phyloP scores from a whole-genome alignment of 1,140 invertebrate genomes.

The Drosophila obscura region DNA sequence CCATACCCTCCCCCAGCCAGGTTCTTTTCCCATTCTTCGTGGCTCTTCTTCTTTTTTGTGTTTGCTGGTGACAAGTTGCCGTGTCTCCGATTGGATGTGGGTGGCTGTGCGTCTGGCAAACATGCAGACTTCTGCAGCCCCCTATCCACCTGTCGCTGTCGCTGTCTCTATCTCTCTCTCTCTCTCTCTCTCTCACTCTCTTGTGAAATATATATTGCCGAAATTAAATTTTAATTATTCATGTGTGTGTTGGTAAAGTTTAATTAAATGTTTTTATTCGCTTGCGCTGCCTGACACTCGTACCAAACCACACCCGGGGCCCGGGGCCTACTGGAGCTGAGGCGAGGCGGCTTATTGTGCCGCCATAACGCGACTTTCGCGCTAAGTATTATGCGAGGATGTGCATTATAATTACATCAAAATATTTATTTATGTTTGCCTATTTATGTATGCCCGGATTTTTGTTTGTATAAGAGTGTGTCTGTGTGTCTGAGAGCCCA shows the following conservation, averaged over 20 bases:
- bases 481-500: slow-evolving; percentile 39
- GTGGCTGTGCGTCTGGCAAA: not conserved
- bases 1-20: not conserved
- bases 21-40: not conserved
- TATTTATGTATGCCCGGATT: slow-evolving; percentile 27
- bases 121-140: too few species aligned
- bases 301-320: too few species aligned
- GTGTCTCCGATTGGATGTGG: slow-evolving; percentile 28
- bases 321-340: not conserved
- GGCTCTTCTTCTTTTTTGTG: slow-evolving; percentile 9
- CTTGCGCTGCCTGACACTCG: slow-evolving; percentile 4
- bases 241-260: slow-evolving; percentile 75
- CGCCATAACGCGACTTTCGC: slow-evolving; percentile 52
- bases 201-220: slow-evolving; percentile 71
- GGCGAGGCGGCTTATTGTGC: slow-evolving; percentile 56
- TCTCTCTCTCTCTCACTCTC: slow-evolving; percentile 7
- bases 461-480: slow-evolving; percentile 9
- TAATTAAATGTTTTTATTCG: slow-evolving; percentile 80
- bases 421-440: slow-evolving; percentile 65
- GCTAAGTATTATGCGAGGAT: slow-evolving; percentile 56
- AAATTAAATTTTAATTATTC: slow-evolving; percentile 82
- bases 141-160: not conserved
- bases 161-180: not conserved
- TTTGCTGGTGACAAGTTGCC: slow-evolving; percentile 55
- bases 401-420: slow-evolving; percentile 67